These are phyloP conservation scores for Microtus ochrogaster DNA, from an alignment of 2,113 vertebrate species.

Conservation along the genomic window DNA sequence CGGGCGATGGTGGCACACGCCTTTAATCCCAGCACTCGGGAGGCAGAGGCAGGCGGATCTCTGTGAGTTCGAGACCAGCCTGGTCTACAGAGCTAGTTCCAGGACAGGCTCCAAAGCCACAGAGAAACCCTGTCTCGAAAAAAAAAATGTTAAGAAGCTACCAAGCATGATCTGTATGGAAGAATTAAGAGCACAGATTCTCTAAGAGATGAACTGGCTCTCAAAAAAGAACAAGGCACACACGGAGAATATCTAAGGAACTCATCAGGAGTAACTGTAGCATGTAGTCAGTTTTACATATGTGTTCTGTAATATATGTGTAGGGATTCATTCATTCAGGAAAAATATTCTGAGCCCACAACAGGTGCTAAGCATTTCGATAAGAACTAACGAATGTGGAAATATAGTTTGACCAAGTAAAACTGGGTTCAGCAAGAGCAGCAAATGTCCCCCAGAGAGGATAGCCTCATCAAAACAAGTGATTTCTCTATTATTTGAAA, in stretches of 20 bases:
- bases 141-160: not conserved
- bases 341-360: not conserved
- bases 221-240: slow-evolving; percentile 13
- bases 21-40: too few species aligned
- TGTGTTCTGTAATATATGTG: not conserved
- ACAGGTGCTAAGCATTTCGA: not conserved
- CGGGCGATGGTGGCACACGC: too few species aligned
- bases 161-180: not conserved
- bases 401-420: not conserved
- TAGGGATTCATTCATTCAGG: not conserved
- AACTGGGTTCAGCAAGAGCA: not conserved
- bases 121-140: too few species aligned
- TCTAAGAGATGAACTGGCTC: not conserved
- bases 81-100: too few species aligned
- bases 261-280: not conserved
- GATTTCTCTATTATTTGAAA: not conserved
- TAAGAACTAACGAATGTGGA: not conserved
- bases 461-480: slow-evolving; percentile 14
- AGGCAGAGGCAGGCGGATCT: too few species aligned
- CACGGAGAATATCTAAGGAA: slow-evolving; percentile 12
- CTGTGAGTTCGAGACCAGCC: too few species aligned
- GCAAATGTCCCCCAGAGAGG: not conserved
- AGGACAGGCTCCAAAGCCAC: too few species aligned
- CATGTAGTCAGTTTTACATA: not conserved
- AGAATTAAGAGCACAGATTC: slow-evolving; percentile 31